A percentile compares a stretch with the other conserved stretches of the same genome.
Evolutionary conservation across 2,888 invertebrate species (phyloP).

Genomic region (Drosophila lutescens): DNA sequence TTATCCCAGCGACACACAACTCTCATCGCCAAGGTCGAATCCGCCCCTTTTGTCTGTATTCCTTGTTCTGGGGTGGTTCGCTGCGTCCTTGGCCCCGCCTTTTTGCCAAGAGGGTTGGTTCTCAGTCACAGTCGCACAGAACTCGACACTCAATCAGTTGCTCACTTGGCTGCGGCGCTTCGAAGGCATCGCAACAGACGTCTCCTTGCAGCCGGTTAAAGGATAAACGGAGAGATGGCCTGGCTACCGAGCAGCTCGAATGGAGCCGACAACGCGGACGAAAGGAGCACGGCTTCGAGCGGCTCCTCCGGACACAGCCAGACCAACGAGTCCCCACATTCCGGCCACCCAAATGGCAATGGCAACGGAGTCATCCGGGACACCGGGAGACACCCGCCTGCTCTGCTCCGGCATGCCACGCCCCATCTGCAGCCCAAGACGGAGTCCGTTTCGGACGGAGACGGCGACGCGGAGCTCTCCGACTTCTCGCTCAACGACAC

Average conservation of each 20-base stretch:
- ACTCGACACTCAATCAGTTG: neutral
- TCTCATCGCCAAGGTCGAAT: neutral
- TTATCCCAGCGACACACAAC: neutral
- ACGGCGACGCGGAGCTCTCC: slow-evolving; percentile 82
- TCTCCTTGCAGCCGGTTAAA: neutral
- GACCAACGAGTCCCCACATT: slow-evolving; percentile 20
- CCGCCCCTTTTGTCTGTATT: slow-evolving; percentile 12
- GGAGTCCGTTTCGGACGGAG: slow-evolving; percentile 80
- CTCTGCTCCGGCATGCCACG: slow-evolving; percentile 54
- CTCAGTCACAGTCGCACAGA: neutral
- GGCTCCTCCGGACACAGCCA: slow-evolving; percentile 43
- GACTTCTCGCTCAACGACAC: slow-evolving; percentile 92
- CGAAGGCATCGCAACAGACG: neutral
- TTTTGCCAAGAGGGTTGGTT: slow-evolving; percentile 2
- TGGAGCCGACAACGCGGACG: slow-evolving; percentile 63
- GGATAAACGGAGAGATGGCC: slow-evolving; percentile 51
- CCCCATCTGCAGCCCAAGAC: slow-evolving; percentile 76
- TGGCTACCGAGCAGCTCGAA: slow-evolving; percentile 69
- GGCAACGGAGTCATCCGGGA: slow-evolving; percentile 1
- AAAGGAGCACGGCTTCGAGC: slow-evolving; percentile 69
- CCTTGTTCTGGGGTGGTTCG: slow-evolving; percentile 2
- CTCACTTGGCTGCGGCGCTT: slow-evolving; percentile 14
- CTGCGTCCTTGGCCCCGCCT: slow-evolving; percentile 12
- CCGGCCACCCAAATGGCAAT: slow-evolving; percentile 9
- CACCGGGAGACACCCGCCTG: slow-evolving; percentile 35